A percentile compares a stretch with the other conserved stretches of the same genome.
Evolutionary conservation across 2,113 vertebrate genomes (phyloP).

Genomic region (Sphaerodactylus townsendi): DNA sequence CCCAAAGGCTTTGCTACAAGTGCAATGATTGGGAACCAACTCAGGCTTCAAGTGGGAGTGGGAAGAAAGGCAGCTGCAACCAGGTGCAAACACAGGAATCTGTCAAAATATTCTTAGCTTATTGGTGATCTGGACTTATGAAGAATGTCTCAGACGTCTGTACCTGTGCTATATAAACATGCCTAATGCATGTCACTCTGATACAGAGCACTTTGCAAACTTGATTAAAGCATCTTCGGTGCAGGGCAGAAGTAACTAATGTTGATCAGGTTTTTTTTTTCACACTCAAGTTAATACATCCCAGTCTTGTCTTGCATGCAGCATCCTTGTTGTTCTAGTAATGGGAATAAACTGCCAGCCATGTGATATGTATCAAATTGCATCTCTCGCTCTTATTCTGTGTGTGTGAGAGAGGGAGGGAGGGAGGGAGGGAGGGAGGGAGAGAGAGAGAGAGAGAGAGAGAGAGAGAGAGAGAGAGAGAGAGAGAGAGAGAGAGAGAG

Average conservation of each 20-base stretch:
- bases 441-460: too few relatives aligned
- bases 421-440: too few relatives aligned
- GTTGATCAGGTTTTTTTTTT: background rate
- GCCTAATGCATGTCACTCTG: background rate
- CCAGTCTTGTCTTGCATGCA: background rate
- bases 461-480: too few relatives aligned
- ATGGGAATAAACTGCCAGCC: conserved; percentile 52
- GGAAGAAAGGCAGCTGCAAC: too few relatives aligned
- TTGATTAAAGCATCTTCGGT: background rate
- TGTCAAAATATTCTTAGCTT: background rate
- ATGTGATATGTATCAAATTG: conserved; percentile 55
- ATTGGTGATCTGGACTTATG: too few relatives aligned
- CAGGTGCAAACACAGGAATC: background rate
- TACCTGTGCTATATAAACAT: background rate
- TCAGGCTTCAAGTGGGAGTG: too few relatives aligned
- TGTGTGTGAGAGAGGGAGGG: too few relatives aligned
- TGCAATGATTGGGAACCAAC: too few relatives aligned
- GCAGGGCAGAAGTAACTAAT: background rate
- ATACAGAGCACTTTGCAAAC: background rate
- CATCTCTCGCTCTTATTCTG: conserved; percentile 55
- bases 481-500: too few relatives aligned
- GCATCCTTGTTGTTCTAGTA: conserved; percentile 15
- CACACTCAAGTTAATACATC: background rate
- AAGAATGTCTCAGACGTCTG: background rate
- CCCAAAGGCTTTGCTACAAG: too few relatives aligned